Evolutionary conservation across 1,140 invertebrate genomes (phyloP), one percentile per base, ranked within the genome.

Genomic region (Lucilia sericata): DNA sequence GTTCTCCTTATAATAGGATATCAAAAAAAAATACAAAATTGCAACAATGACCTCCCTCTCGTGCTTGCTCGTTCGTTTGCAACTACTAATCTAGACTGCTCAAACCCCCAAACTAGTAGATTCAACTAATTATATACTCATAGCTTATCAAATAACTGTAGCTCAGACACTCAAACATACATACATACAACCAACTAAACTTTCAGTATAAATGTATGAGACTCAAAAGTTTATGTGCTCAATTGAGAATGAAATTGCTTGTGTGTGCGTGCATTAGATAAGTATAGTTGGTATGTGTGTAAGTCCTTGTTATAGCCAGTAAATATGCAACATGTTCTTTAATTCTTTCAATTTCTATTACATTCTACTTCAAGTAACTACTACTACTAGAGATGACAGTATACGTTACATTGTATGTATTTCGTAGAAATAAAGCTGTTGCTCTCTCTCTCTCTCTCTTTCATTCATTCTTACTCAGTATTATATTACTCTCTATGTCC

Each of bases 201-300:
- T 42, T 42, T 42, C 55, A 60, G n/a, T 70, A 21, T 25, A 21
- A 25, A 42, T 80, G 76, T 80, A n/a, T 55, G 51, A 17, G 51
- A 17, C 13, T 55, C 17, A 5, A 49, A 47, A 80, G 3, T 80
- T 80, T 80, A 80, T 80, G 76, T 80, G 76, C 76, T 80, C 76
- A 80, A 80, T 80, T 80, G 76, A 80, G 76, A 80, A 49, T 80
- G 42, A 80, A 80, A 80, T 51, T 80, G 19, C 42, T 80, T 49
- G 75, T 42, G 47, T 49, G 19, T 21, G 42, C n/a, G 76, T 49
- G 42, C 47, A 25, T 30, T 30, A 30, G 25, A 30, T 30, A 30
- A 30, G 25, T 30, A 42, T 10, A 42, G 42, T 42, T 49, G 3
- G n/a, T 49, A 21, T 42, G 76, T 25, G 42, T 49, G 42, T 78